Base-by-base conservation (phyloP, 2,797 vertebrate species). In the Brachyalestes nurse region DNA sequence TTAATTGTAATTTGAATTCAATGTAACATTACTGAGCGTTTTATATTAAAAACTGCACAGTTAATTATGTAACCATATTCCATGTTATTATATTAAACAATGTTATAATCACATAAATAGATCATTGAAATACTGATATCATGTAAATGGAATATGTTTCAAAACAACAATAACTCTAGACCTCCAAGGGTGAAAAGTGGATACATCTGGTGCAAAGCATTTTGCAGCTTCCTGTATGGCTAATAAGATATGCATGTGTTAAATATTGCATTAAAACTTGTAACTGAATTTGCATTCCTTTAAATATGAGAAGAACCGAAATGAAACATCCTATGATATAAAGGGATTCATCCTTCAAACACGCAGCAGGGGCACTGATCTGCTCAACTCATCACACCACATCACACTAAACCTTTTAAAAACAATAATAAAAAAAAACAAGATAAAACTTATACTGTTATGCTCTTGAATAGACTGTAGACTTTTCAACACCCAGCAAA, bases 251-350 rank as follows among this genome's bases (percentile, higher is more conserved):
- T 34, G 69, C 23, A 53, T 53, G 49, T 12, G 6, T 14, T 70
- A 53, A 71, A 71, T 34, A 71, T 34, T 53, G 69, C 66, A 70
- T 49, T 49, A 47, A 49, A 49, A 70, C 42, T 21, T 70, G 66
- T 28, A 53, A 71, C 69, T 12, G 25, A 25, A 71, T 71, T 71
- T 71, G 69, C 14, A 71, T 70, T 70, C 16, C 5, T 34, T 71
- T 9, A 17, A 53, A 51, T 28, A 23, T 51, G 47, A 8, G 47
- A 6, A 16, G n/a, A 51, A 51, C 1, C 21, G 2, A 25, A 51
- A 70, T 49, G 2, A 51, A 53, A 71, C 6, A 45, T 51, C 16
- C 5, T 5, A 5, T 8, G 19, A 28, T 25, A 71, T 71, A 1
- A 49, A 28, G 6, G 7, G 45, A 71, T 51, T 53, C 47, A 53